These are phyloP conservation scores for zebrafish (Danio rerio) DNA, from an alignment of 2,113 vertebrate genomes.

Conservation along the genomic window GRCz12tu NC_133176.1:60909501-60910000, in stretches of 20 bases:
- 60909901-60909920: no score
- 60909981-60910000: slow-evolving; percentile 46
- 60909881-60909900: not conserved
- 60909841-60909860: slow-evolving; percentile 6
- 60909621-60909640: not conserved
- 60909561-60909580: not conserved
- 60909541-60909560: not conserved
- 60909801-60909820: slow-evolving; percentile 30
- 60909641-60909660: not conserved
- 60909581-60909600: not conserved
- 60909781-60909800: not conserved
- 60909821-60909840: slow-evolving; percentile 25
- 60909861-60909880: not conserved
- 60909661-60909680: no score
- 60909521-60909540: not conserved
- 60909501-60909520: slow-evolving; percentile 32
- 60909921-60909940: not conserved
- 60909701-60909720: not conserved
- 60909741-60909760: not conserved
- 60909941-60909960: not conserved
- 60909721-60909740: not conserved
- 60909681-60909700: not conserved
- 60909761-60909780: slow-evolving; percentile 10
- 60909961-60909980: slow-evolving; percentile 16
- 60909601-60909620: slow-evolving; percentile 14